Conservation (phyloP, 2,113 vertebrate species). For the Fulmarus glacialis region DNA sequence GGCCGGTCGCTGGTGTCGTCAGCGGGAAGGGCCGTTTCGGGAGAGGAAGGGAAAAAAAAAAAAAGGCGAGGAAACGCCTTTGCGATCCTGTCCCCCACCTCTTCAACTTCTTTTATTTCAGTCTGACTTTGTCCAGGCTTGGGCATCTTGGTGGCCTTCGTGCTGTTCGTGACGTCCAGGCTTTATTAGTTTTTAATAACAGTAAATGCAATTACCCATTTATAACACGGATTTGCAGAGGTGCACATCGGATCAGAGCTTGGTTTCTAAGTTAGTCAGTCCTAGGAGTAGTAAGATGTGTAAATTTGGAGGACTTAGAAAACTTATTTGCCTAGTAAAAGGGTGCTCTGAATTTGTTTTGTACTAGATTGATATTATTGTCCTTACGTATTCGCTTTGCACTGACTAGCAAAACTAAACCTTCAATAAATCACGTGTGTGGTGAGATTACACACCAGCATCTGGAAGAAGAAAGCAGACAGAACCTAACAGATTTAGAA, state of each 20-base stretch:
- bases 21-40: not conserved
- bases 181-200: not conserved
- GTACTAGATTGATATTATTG: not conserved
- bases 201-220: not conserved
- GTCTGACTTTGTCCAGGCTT: not conserved
- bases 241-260: not conserved
- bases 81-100: not conserved
- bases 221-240: not conserved
- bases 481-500: not conserved
- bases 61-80: not conserved
- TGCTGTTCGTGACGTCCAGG: not conserved
- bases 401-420: not conserved
- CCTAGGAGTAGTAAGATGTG: not conserved
- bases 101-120: not conserved
- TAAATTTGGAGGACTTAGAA: not conserved
- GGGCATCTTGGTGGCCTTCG: not conserved
- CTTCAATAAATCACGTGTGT: accelerated
- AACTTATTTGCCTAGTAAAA: not conserved
- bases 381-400: not conserved
- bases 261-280: not conserved
- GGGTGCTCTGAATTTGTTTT: not conserved
- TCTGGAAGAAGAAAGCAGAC: not conserved
- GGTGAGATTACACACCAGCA: not conserved
- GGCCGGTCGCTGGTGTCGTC: not conserved
- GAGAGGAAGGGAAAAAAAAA: too few relatives aligned